phyloP scores from a whole-genome alignment of 2,888 invertebrate genomes.

The Temnothorax ravouxi region DNA sequence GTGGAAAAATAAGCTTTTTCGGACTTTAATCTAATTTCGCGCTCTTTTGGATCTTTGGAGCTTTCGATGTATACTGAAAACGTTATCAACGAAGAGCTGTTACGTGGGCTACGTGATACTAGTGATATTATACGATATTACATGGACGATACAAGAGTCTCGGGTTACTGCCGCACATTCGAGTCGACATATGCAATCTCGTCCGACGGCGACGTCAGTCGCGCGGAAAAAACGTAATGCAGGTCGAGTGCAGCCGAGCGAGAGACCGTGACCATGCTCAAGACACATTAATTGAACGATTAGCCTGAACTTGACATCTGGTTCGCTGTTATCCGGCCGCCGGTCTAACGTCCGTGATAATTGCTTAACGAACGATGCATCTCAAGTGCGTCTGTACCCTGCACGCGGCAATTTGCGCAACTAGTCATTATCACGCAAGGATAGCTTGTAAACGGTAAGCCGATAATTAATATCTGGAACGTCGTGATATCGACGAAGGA shows the following conservation, averaged over 20 bases:
- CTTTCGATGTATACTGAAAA: conserved; percentile 5
- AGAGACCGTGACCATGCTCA: conserved; percentile 59
- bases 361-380: conserved; percentile 37
- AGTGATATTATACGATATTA: background rate
- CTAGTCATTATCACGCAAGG: conserved; percentile 46
- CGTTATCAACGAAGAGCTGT: background rate
- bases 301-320: conserved; percentile 65
- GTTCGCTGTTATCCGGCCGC: conserved; percentile 17
- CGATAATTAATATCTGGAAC: conserved; percentile 49
- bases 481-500: conserved; percentile 19
- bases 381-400: conserved; percentile 37
- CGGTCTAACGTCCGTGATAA: conserved; percentile 47
- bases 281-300: conserved; percentile 49
- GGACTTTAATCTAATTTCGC: conserved; percentile 13
- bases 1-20: conserved; percentile 30
- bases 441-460: conserved; percentile 29
- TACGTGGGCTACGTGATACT: background rate
- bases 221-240: conserved; percentile 21
- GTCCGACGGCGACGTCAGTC: conserved; percentile 16
- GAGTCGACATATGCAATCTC: background rate
- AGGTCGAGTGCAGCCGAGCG: conserved; percentile 21
- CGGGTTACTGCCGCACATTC: background rate
- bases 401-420: conserved; percentile 49
- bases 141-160: too few species aligned
- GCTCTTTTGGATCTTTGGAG: background rate